A percentile compares a stretch with the other conserved stretches of the same genome.
phyloP scores from a whole-genome alignment of 1,140 invertebrate genomes.

The Prorops nasuta region DNA sequence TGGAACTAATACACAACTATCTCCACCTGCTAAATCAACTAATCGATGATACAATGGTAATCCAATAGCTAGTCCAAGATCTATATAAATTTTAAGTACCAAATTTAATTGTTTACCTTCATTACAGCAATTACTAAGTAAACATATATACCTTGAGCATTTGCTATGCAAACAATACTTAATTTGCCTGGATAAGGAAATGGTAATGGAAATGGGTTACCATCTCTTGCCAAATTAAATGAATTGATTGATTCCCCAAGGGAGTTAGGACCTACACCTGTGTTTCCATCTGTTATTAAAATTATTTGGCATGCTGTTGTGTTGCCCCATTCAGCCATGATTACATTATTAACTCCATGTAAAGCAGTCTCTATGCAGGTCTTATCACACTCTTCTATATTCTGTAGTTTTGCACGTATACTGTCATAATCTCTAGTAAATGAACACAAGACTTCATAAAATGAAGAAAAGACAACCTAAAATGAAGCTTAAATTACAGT shows the following conservation, averaged over 20 bases:
- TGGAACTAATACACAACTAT: conserved; percentile 65
- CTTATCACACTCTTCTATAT: conserved; percentile 79
- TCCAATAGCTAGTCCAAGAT: conserved; percentile 33
- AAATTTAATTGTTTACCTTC: conserved; percentile 6
- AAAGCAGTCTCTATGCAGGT: conserved; percentile 79
- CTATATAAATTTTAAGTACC: conserved; percentile 23
- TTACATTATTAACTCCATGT: conserved; percentile 70
- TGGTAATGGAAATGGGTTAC: conserved; percentile 66
- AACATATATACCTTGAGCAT: conserved; percentile 54
- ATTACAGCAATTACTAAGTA: neutral
- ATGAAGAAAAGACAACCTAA: conserved; percentile 75
- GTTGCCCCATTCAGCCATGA: conserved; percentile 83
- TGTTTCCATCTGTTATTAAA: conserved; percentile 78
- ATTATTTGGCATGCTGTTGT: conserved; percentile 77
- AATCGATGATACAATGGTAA: conserved; percentile 49
- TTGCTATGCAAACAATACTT: conserved; percentile 71
- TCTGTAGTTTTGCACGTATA: conserved; percentile 70
- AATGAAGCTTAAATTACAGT: conserved; percentile 13
- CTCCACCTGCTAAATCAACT: conserved; percentile 65
- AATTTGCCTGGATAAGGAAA: conserved; percentile 82
- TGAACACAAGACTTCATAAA: conserved; percentile 74
- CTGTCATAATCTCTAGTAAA: conserved; percentile 84
- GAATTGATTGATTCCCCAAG: conserved; percentile 57
- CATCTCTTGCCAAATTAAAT: conserved; percentile 39
- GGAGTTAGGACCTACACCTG: conserved; percentile 67